Evolutionary conservation across 2,797 vertebrate species (phyloP), one percentile per base, ranked within the genome.

Genomic region (Glyptemys insculpta): DNA sequence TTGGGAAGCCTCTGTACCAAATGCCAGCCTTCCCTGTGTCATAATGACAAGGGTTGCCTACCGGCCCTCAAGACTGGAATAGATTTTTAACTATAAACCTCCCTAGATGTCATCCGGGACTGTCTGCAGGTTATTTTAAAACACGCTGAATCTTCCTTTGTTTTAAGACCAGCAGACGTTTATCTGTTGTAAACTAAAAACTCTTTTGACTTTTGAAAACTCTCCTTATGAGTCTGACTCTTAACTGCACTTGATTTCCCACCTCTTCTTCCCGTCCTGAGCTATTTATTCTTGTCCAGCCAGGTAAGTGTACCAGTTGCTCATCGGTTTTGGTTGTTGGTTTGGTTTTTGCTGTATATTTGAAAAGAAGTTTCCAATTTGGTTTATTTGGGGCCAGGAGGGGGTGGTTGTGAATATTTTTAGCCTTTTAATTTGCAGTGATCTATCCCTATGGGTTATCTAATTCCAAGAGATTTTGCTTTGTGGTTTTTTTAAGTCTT

Each of bases 351-450:
- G 49, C 84, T 86, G n/a, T 84, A 34, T 0, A 0, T 23, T 85
- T 86, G 87, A 87, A 96, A 88, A 83, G 74, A 47, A 47, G 74
- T 47, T 44, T 44, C 27, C 41, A 47, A 27, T 92, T 81, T 94
- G 95, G 95, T 90, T 92, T 49, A 1, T 86, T 86, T 89, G 93
- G 56, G 19, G 93, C 90, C 90, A 86, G 91, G 81, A 59, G 0
- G 1, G 91, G 94, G 83, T 86, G 59, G 91, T 81, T 49, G 89
- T 65, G 90, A 85, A 89, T 96, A 96, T 96, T 97, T 97, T 97
- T 97, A 97, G 96, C 89, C 44, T 93, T 93, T 91, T 94, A 88
- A 96, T 95, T 96, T 93, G 92, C 88, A 84, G 93, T 3, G 95
- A 87, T 94, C 93, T 81, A 89, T 52, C 10, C 34, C 95, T 94